Percentiles rank a stretch among this genome's conserved stretches.
Evolutionary conservation across 2,888 invertebrate genomes (phyloP).

Genomic region (Clanis bilineata): DNA sequence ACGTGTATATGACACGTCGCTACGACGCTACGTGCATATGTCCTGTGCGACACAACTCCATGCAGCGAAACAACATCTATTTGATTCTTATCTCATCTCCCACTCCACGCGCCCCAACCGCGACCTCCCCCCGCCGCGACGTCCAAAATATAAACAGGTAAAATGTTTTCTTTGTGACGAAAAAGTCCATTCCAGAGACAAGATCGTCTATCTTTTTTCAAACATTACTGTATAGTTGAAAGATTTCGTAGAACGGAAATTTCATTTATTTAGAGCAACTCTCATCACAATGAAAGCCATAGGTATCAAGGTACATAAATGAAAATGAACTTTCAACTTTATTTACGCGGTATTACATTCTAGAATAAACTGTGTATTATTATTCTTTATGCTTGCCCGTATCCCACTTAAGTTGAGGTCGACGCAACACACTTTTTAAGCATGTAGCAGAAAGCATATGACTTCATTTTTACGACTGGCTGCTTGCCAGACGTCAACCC

Average conservation of each 20-base stretch:
- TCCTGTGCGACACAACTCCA: slow-evolving; percentile 60
- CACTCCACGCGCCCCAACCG: slow-evolving; percentile 32
- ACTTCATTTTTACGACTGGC: no score
- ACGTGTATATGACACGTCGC: slow-evolving; percentile 61
- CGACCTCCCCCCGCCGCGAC: slow-evolving; percentile 45
- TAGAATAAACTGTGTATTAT: not conserved
- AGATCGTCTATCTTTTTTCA: slow-evolving; percentile 56
- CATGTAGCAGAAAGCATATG: no score
- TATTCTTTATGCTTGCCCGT: no score
- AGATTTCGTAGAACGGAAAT: slow-evolving; percentile 6
- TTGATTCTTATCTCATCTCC: slow-evolving; percentile 78
- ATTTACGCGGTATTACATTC: not conserved
- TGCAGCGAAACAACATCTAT: slow-evolving; percentile 81
- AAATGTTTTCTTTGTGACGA: slow-evolving; percentile 66
- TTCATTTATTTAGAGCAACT: not conserved
- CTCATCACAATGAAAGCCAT: not conserved
- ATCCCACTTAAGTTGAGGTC: no score
- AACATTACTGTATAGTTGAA: slow-evolving; percentile 22
- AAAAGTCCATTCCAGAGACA: slow-evolving; percentile 66
- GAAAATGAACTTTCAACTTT: not conserved
- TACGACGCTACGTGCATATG: slow-evolving; percentile 74
- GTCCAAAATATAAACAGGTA: slow-evolving; percentile 74
- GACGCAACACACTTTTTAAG: no score
- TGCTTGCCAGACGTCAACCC: no score
- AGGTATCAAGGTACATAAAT: not conserved